Evolutionary conservation across 1,140 invertebrate genomes (phyloP).

Genomic region (Drosophila malerkotliana): DNA sequence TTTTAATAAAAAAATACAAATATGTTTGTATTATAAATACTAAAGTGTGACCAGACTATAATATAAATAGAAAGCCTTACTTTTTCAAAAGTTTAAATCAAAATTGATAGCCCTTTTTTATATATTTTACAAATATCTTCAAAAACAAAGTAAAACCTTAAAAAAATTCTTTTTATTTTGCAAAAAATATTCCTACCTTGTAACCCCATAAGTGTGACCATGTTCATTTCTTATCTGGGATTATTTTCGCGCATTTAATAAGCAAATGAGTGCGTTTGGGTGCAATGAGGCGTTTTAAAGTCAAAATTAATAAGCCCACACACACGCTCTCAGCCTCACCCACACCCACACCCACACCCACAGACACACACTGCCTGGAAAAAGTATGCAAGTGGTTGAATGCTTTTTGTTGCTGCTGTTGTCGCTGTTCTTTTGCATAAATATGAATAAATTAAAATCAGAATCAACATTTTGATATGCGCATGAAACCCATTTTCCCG

Average conservation of each 20-base stretch:
- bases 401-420: slow-evolving; percentile 20
- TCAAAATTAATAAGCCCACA: slow-evolving; percentile 54
- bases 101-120: too few relatives aligned
- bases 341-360: not conserved
- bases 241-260: slow-evolving; percentile 36
- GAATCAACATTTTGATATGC: slow-evolving; percentile 79
- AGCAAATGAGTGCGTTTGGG: slow-evolving; percentile 16
- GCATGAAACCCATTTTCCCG: slow-evolving; percentile 42
- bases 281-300: slow-evolving; percentile 58
- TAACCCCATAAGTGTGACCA: slow-evolving; percentile 6
- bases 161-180: too few relatives aligned
- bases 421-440: slow-evolving; percentile 73
- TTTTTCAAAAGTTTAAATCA: too few relatives aligned
- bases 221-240: not conserved
- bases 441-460: slow-evolving; percentile 80
- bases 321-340: slow-evolving; percentile 6
- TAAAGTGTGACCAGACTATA: too few relatives aligned
- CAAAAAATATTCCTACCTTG: not conserved
- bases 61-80: too few relatives aligned
- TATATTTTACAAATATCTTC: too few relatives aligned
- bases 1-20: too few relatives aligned
- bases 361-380: slow-evolving; percentile 9
- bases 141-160: too few relatives aligned
- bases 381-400: slow-evolving; percentile 32
- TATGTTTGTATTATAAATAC: too few relatives aligned